A percentile compares a stretch with the other conserved stretches of the same genome.
These are phyloP conservation scores for Grammomys dolichurus DNA, from an alignment of 2,113 vertebrate genomes.

Conservation along the genomic window DNA sequence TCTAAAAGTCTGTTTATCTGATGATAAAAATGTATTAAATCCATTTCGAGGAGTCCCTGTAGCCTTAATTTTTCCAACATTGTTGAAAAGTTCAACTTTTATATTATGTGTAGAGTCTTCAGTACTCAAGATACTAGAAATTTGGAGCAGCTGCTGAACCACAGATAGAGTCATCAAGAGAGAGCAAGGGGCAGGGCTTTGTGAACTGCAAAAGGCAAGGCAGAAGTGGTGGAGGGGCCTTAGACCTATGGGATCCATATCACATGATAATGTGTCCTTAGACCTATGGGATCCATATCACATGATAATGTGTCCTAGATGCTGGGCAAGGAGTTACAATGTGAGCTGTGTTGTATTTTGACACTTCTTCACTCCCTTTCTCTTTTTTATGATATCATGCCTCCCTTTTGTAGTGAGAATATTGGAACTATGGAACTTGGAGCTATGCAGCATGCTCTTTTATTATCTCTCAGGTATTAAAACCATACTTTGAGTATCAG, in stretches of 20 bases:
- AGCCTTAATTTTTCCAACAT: neutral
- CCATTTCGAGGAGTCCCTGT: neutral
- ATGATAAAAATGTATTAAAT: neutral
- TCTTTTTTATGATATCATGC: neutral
- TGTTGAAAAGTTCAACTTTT: neutral
- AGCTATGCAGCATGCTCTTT: neutral
- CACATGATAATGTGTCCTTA: neutral
- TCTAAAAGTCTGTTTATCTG: neutral
- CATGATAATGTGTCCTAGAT: neutral
- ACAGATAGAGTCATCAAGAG: neutral
- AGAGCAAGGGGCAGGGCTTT: no score
- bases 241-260: neutral
- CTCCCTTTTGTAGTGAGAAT: neutral
- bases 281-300: no score
- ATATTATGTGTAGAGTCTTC: neutral
- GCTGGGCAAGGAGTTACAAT: neutral
- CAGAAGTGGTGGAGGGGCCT: no score
- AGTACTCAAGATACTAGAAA: neutral
- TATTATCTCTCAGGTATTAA: neutral
- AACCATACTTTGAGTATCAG: neutral
- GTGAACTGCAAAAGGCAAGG: neutral
- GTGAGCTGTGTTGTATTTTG: neutral
- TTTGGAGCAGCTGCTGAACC: neutral
- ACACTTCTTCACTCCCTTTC: neutral
- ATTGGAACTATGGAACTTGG: neutral